Base-by-base conservation (phyloP, 1,140 invertebrate species). In the Micrasema minimum region DNA sequence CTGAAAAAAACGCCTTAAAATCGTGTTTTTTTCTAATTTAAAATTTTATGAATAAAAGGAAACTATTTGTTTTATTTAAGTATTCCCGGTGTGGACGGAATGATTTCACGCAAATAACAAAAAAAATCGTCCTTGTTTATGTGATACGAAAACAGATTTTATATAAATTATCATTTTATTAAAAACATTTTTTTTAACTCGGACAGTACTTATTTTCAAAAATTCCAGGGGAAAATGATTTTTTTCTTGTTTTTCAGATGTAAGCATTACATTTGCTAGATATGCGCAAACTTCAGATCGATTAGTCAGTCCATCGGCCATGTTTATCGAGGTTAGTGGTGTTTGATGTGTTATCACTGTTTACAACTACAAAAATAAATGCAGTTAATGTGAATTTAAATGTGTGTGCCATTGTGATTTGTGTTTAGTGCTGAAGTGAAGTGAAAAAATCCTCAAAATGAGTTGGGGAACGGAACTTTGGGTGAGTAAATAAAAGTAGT, bases 391-490 rank as follows among this genome's bases (percentile, higher is more conserved):
- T 67, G 65, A 46, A 26, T 46, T 61, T 69, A 59, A 70, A 64
- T 70, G 68, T 64, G 68, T 51, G 68, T 70, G 68, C 59, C 31
- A 53, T 70, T 53, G 68, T 70, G 68, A 70, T 62, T 51, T 43
- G 68, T 70, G 57, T 59, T 35, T 48, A 59, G 66, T 69, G 66
- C 51, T 46, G 37, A 59, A 69, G 66, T 69, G 41, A 37, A 46
- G 66, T 69, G 66, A 43, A 11, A 69, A 59, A 59, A 26, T 38
- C 41, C 37, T 48, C 55, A 67, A 67, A 61, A 75, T 75, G 73
- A 75, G 73, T 68, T 75, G 73, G 73, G 73, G 73, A 51, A 71
- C 73, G 16, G 73, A 75, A 50, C 66, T 75, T 7, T 75, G 73
- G 73, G 73, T 75, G 46, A 75, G 72, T 70, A 11, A 23, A 45